Base-by-base conservation (phyloP, 64 coral and sea anemone species). In the Hydrozoanthus tunicans region DNA sequence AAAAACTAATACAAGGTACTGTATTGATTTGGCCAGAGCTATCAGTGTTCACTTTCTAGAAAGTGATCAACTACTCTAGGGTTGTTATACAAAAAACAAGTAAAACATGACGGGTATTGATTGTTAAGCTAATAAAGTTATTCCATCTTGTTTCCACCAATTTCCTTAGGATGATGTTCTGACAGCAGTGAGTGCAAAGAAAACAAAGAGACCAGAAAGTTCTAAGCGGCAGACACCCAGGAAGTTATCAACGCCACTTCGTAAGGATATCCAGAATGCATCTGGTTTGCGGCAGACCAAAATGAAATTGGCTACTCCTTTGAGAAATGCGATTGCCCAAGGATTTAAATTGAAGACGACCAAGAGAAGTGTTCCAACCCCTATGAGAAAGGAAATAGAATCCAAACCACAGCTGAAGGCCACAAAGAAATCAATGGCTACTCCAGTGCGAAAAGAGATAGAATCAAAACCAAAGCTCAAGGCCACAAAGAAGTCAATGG, bases 291-390 rank as follows among this genome's bases (percentile, higher is more conserved):
- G 85, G 53, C 11, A 89, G 57, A 89, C 92, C n/a, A 93, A 77
- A 52, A 94, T 17, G 53, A 94, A 65, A 61, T 9, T 94, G 17
- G 86, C 43, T 53, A 94, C 92, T 58, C 92, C 92, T 53, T 76
- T 94, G 6, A 79, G 68, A 75, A 94, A 78, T 54, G 79, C 82
- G 71, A 94, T 94, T 69, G 64, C 7, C 10, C 53, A 90, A 69
- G 86, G 86, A 65, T 24, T 81, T 4, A 9, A 77, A n/a, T 79
- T 94, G 7, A 80, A 82, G 64, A 3, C 54, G 15, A 90, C 78
- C 26, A 93, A 93, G 64, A 93, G 61, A 73, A 23, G 9, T 86
- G 53, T 86, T 55, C 57, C 65, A 55, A 86, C 67, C 25, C 83
- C 83, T 43, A 17, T 86, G 17, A 65, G 68, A 6, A 82, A 64